Evolutionary conservation across 2,888 invertebrate species (phyloP).

Genomic region (Calameuta idolon): DNA sequence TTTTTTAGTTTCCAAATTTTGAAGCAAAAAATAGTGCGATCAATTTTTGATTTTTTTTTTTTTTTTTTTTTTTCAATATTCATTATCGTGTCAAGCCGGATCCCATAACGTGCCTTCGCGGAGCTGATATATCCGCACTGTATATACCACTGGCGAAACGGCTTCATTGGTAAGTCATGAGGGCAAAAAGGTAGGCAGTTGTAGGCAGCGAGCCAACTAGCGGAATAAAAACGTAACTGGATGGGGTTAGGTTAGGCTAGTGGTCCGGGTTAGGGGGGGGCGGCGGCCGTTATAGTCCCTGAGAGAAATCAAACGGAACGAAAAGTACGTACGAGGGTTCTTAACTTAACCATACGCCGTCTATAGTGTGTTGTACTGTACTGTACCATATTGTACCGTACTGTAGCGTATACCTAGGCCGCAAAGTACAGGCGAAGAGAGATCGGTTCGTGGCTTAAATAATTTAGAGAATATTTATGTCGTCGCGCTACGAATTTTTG

Average conservation of each 20-base stretch:
- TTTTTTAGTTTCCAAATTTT: no score
- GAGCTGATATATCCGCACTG: not conserved
- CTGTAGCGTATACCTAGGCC: not conserved
- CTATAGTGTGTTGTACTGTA: not conserved
- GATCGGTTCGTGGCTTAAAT: not conserved
- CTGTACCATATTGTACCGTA: not conserved
- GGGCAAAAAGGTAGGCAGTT: conserved; percentile 6
- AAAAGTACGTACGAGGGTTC: conserved; percentile 15
- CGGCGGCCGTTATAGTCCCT: conserved; percentile 25
- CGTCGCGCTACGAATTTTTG: not conserved
- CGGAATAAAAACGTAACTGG: conserved; percentile 12
- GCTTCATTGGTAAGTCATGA: conserved; percentile 16
- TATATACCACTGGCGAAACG: not conserved
- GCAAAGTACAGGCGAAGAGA: not conserved
- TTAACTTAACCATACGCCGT: conserved; percentile 13
- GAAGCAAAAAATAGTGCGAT: no score
- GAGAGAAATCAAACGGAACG: conserved; percentile 28
- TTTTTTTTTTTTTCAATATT: not conserved
- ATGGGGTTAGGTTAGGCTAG: conserved; percentile 9
- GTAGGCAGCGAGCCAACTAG: conserved; percentile 11
- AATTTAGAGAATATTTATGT: not conserved
- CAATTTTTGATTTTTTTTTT: no score
- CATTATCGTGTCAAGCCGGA: not conserved
- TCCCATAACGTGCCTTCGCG: not conserved
- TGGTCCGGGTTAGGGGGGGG: not conserved